Base-by-base conservation (phyloP, 2,888 invertebrate species). In the Drosophila nr. fundita region DNA sequence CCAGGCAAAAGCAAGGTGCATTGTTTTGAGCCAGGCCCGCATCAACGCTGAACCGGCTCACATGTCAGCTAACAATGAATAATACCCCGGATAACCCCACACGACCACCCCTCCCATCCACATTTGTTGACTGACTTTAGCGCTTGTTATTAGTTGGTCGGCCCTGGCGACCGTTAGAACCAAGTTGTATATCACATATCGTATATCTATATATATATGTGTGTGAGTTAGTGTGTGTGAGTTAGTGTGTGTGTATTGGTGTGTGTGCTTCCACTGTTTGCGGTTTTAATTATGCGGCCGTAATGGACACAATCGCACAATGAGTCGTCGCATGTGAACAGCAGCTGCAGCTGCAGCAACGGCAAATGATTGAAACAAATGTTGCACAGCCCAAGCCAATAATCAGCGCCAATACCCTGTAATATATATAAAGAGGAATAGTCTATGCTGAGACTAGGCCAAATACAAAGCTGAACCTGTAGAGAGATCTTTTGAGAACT, bases 271-370 rank as follows among this genome's bases (percentile, higher is more conserved):
- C 72, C 77, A 73, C 77, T 78, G 62, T 81, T 81, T 80, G 78
- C 57, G 78, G 78, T 80, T 78, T 78, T 78, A 78, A 78, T 78
- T 78, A 78, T 78, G 73, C 78, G 62, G 72, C 40, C 62, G 27
- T 45, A 55, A 59, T 78, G 79, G 69, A 66, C 65, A 80, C 72
- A 80, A 65, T 80, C 65, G 72, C 49, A 72, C 71, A 78, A 72
- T 80, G 73, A 65, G 64, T 61, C 53, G 67, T 45, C 59, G 61
- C 60, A 54, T 54, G 36, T 36, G 34, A 30, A 48, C 61, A 45
- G 59, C 73, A 55, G 60, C 30, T 38, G 54, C 66, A 52, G 63
- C 7, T 27, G 27, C 54, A 40, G 70, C 18, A 52, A 67, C 15
- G 21, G 57, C 40, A 55, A 80, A 67, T 80, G 77, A 78, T 78